A percentile compares a stretch with the other conserved stretches of the same genome.
phyloP scores from a whole-genome alignment of 1,140 invertebrate species.

The Drosophila insularis region DNA sequence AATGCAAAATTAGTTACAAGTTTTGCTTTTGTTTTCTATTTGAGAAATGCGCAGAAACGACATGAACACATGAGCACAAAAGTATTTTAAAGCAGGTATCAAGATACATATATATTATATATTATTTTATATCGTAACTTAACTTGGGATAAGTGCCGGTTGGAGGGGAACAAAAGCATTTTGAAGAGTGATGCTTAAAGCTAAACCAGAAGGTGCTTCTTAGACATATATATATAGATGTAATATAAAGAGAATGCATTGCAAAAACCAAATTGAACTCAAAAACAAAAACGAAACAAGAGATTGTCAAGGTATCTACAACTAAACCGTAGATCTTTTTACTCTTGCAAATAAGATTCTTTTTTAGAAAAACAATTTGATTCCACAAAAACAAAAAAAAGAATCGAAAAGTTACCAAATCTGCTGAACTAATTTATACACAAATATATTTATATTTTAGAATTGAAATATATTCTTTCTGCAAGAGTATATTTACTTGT shows the following conservation, averaged over 20 bases:
- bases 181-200: constrained; percentile 59
- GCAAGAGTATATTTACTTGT: neutral
- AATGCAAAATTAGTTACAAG: constrained; percentile 66
- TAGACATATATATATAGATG: neutral
- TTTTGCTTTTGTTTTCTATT: constrained; percentile 28
- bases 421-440: no score
- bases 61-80: constrained; percentile 66
- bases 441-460: no score
- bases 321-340: neutral
- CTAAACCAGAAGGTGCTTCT: constrained; percentile 40
- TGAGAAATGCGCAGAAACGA: constrained; percentile 62
- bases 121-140: constrained; percentile 32
- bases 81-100: constrained; percentile 35
- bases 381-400: no score
- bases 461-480: neutral
- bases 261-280: constrained; percentile 7
- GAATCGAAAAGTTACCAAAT: no score
- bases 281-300: constrained; percentile 1
- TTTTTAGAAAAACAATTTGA: no score
- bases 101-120: constrained; percentile 35
- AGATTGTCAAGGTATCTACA: neutral
- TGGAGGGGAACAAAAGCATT: constrained; percentile 35
- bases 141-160: constrained; percentile 14
- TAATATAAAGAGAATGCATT: neutral
- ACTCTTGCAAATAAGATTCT: neutral